Evolutionary conservation across 2,113 vertebrate genomes (phyloP), one percentile per base, ranked within the genome.

Genomic region (Dicentrarchus labrax): DNA sequence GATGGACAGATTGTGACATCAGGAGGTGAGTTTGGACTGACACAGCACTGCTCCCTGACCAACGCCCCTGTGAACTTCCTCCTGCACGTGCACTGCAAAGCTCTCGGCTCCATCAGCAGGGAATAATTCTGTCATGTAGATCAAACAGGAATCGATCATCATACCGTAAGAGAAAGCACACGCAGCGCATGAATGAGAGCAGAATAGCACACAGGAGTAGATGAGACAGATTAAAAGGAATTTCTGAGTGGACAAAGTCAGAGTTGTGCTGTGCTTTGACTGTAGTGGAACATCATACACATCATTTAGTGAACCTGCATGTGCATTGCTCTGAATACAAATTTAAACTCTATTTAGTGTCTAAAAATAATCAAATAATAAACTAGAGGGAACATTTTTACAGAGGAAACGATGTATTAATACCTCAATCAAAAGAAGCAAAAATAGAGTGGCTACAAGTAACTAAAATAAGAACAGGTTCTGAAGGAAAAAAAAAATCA

Each of bases 181-280:
- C 17, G 70, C 77, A 45, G 78, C 8, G 30, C 54, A 68, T 72
- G 76, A 87, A 87, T 68, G 76, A 47, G 43, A 60, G 66, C 72
- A 54, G 81, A 80, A 72, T 2, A 53, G 50, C 62, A 47, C 17
- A 0, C 43, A 81, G 74, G 65, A 72, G 22, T 1, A 76, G 84
- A 83, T 45, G 71, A 85, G 67, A 30, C 38, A 65, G 82, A 91
- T 83, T 81, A 83, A 87, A 92, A 83, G 70, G 87, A 88, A 90
- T 92, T 74, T 85, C 41, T 87, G 51, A 89, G 88, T 68, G 65
- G 80, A 84, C 72, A 65, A 47, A 84, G 75, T 84, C 59, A 76
- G 60, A 78, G 53, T 60, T 41, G 69, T 62, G 62, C 41, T 67
- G 41, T 8, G 30, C 73, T 76, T 60, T 79, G 79, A 56, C 51